These are phyloP conservation scores for Podarcis siculus DNA, from an alignment of 2,797 vertebrate genomes.

Conservation along the genomic window DNA sequence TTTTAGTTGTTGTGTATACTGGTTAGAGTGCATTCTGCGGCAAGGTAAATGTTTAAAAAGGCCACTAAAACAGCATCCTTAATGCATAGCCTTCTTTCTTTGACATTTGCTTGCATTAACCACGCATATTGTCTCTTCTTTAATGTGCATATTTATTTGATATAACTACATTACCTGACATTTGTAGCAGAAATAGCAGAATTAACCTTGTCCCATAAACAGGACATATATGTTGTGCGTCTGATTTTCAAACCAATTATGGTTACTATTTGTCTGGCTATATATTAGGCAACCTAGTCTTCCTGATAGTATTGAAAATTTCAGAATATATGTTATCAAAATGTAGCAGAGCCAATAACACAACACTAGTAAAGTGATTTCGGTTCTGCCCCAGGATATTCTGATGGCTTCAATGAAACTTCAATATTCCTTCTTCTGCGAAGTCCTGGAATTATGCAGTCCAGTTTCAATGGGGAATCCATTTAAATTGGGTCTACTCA, in stretches of 20 bases:
- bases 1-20: neutral
- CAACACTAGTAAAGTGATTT: neutral
- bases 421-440: neutral
- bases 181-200: conserved; percentile 29
- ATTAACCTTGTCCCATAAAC: conserved; percentile 41
- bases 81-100: neutral
- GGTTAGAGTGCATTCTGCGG: neutral
- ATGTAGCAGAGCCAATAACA: neutral
- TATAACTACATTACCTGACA: neutral
- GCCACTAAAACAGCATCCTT: neutral
- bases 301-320: conserved; percentile 63
- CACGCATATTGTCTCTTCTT: neutral
- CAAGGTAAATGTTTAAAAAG: neutral
- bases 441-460: neutral
- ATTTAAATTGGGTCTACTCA: neutral
- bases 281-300: conserved; percentile 56
- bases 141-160: neutral
- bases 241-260: conserved; percentile 5
- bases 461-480: neutral
- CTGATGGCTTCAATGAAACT: neutral
- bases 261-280: conserved; percentile 27
- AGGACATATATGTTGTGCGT: conserved; percentile 38
- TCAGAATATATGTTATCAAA: conserved; percentile 56
- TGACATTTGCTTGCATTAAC: neutral
- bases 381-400: neutral